These are phyloP conservation scores for Cryptus armator DNA, from an alignment of 2,888 invertebrate genomes.

Conservation along the genomic window DNA sequence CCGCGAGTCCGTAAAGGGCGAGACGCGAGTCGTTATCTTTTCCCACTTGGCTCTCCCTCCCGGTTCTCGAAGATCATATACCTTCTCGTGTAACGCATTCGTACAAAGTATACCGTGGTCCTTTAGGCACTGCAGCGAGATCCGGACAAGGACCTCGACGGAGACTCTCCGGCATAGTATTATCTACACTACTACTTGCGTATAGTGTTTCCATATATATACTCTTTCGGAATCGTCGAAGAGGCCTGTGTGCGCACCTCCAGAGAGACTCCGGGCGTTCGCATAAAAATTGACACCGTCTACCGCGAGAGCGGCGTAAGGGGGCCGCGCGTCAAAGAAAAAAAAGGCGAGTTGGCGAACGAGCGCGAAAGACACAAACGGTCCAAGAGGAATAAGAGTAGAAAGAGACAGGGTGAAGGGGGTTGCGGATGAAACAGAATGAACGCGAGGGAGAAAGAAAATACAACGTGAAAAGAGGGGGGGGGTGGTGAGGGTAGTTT, in stretches of 20 bases:
- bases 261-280: constrained; percentile 48
- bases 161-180: background rate
- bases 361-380: constrained; percentile 22
- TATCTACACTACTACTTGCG: background rate
- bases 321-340: constrained; percentile 15
- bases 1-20: constrained; percentile 35
- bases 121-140: constrained; percentile 30
- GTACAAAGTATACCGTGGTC: constrained; percentile 52
- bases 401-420: background rate
- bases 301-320: constrained; percentile 64
- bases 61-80: constrained; percentile 10
- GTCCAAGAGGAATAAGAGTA: background rate
- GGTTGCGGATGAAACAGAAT: background rate
- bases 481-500: constrained; percentile 72
- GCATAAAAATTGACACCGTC: constrained; percentile 82
- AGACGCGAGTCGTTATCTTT: constrained; percentile 47
- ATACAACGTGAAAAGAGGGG: constrained; percentile 62
- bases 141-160: constrained; percentile 29
- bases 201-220: background rate
- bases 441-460: constrained; percentile 11
- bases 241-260: constrained; percentile 8
- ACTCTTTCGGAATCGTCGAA: constrained; percentile 39
- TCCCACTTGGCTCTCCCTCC: background rate
- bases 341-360: constrained; percentile 35
- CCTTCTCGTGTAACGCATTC: background rate